Evolutionary conservation across 2,888 invertebrate species (phyloP).

Genomic region (Ophion costatus): DNA sequence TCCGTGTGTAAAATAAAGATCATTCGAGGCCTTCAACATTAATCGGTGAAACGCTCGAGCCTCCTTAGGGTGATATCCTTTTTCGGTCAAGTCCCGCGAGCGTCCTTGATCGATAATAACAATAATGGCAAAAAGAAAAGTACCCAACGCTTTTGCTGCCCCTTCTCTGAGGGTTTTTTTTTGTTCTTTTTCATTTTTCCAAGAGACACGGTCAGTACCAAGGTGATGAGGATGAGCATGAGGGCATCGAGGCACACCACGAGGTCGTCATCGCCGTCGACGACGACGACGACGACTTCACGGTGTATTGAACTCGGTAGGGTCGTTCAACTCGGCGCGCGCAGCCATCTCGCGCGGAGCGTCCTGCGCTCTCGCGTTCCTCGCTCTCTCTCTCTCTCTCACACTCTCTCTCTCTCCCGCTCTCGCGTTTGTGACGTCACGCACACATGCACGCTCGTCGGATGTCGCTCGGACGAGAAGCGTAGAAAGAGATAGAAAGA

Average conservation of each 20-base stretch:
- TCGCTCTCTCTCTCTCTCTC: neutral
- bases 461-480: neutral
- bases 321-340: constrained; percentile 79
- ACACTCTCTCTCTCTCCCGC: constrained; percentile 8
- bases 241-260: constrained; percentile 31
- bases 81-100: too few species aligned
- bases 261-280: constrained; percentile 52
- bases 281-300: constrained; percentile 58
- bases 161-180: neutral
- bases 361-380: constrained; percentile 62
- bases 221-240: constrained; percentile 36
- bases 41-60: too few species aligned
- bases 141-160: neutral
- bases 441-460: constrained; percentile 14
- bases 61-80: too few species aligned
- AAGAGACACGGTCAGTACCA: neutral
- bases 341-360: constrained; percentile 65
- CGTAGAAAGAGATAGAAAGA: constrained; percentile 24
- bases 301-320: constrained; percentile 82
- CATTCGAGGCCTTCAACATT: neutral
- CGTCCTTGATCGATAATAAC: too few species aligned
- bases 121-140: neutral
- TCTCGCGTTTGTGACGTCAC: constrained; percentile 54
- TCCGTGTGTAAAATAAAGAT: neutral
- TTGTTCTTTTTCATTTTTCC: neutral